Evolutionary conservation across 2,113 vertebrate species (phyloP), one percentile per base, ranked within the genome.

Genomic region (Columba livia): DNA sequence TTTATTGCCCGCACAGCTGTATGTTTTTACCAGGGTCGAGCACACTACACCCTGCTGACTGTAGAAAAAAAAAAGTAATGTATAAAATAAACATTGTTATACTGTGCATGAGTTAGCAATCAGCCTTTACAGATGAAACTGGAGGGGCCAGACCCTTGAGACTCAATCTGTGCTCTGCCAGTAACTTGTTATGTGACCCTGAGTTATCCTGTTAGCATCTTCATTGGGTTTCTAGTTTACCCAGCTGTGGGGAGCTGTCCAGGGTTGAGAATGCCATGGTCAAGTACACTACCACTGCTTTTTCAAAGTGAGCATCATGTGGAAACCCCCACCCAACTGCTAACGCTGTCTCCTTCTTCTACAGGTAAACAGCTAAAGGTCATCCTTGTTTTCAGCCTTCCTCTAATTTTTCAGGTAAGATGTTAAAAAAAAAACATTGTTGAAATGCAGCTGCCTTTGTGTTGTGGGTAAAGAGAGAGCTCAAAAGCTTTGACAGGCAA

Each of bases 361-460:
- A 25, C 19, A 97, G 97, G 86, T 54, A 95, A 90, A 60, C 89
- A 48, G 44, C 10, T 96, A 36, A 94, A 87, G 82, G 66, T 71
- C 79, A 51, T 11, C 57, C 32, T 96, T 53, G 57, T 81, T 69
- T 85, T 96, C 91, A 88, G 93, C 87, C 88, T 97, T 47, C 92
- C 53, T 1, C 78, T 97, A 1, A 3, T 97, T 74, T 93, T 96
- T 80, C 97, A 97, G 97, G 97, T 97, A 96, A 94, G 96, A 82
- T 29, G 36, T 48, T 73, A 29, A 86, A 34, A 50, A 34, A 50
- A 36, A 56, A 77, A 11, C 1, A 2, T 11, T 14, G 60, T 21
- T 88, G 82, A 93, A 72, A 81, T 71, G 44, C 79, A 53, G 4
- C 54, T 53, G 44, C 12, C 2, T 79, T 90, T n/a, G 29, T 57